Evolutionary conservation across 2,797 vertebrate genomes (phyloP).

Genomic region (Thripadectes ignobilis): DNA sequence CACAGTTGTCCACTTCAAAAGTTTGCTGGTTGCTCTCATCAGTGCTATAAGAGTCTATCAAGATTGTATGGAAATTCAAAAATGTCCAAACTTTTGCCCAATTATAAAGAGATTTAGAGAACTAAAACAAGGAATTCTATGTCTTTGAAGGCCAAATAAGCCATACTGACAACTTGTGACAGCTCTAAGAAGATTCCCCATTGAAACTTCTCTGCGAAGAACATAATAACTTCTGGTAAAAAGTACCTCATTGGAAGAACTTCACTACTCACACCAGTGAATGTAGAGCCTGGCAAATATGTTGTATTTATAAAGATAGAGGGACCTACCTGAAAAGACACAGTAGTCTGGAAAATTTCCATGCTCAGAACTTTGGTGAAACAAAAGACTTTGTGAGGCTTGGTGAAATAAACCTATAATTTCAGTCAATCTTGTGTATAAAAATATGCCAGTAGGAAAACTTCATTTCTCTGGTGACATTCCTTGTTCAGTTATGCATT

Average conservation of each 20-base stretch:
- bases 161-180: fast-evolving
- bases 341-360: neutral
- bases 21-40: neutral
- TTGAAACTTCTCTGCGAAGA: neutral
- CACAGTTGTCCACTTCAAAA: neutral
- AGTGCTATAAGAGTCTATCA: neutral
- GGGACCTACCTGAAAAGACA: neutral
- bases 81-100: neutral
- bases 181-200: neutral
- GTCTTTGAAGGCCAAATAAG: neutral
- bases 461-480: neutral
- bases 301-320: neutral
- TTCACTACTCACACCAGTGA: neutral
- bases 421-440: neutral
- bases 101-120: neutral
- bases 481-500: neutral
- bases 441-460: slow-evolving; percentile 2
- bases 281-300: neutral
- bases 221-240: neutral
- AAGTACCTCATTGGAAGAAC: neutral
- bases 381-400: neutral
- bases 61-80: neutral
- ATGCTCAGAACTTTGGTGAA: neutral
- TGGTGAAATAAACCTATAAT: neutral
- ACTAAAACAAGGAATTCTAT: neutral